Conservation (phyloP, 2,113 vertebrate species). For the Malurus melanocephalus region DNA sequence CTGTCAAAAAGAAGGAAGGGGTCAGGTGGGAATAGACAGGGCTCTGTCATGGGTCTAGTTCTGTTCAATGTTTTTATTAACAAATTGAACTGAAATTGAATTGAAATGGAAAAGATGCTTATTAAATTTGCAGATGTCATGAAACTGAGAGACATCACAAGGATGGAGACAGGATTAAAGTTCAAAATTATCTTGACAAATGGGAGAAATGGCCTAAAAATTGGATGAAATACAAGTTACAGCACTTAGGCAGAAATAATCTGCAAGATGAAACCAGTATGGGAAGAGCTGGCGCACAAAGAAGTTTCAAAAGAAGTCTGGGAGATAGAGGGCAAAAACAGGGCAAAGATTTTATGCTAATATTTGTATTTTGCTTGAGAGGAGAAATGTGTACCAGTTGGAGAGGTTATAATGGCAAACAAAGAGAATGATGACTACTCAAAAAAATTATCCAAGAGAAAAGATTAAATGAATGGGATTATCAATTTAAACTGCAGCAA, state of each 20-base stretch:
- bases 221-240: conserved; percentile 12
- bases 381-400: not conserved
- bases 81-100: conserved; percentile 43
- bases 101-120: conserved; percentile 15
- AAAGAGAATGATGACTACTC: not conserved
- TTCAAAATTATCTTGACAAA: conserved; percentile 11
- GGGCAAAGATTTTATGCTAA: not conserved
- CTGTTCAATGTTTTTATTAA: conserved; percentile 54
- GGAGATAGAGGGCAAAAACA: not conserved
- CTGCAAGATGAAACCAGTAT: not conserved
- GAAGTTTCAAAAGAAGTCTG: not conserved
- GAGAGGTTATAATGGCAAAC: not conserved
- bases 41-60: not conserved
- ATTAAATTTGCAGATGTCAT: conserved; percentile 37
- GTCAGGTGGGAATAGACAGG: not conserved
- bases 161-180: not conserved
- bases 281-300: not conserved
- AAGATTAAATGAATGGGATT: not conserved
- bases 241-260: conserved; percentile 20
- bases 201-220: conserved; percentile 14
- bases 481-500: not conserved
- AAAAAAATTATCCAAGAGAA: not conserved
- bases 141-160: conserved; percentile 10
- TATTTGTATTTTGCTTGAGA: not conserved
- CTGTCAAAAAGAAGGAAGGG: not conserved